These are phyloP conservation scores for Trypoxylon attenuatum DNA, from an alignment of 2,888 invertebrate genomes.

Conservation along the genomic window DNA sequence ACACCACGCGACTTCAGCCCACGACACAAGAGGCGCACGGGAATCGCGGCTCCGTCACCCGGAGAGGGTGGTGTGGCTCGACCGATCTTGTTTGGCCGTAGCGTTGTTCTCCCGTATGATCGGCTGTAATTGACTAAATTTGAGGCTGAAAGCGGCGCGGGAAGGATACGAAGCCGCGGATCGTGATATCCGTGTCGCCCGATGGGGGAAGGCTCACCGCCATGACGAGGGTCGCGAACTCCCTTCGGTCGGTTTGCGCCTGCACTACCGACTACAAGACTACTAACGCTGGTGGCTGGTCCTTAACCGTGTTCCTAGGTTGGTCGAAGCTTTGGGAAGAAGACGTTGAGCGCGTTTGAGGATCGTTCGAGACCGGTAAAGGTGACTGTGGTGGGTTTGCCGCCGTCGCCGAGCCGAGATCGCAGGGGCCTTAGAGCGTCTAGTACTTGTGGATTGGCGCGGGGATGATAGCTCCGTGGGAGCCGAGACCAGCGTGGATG, in stretches of 20 bases:
- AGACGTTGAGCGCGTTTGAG: constrained; percentile 71
- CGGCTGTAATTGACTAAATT: constrained; percentile 68
- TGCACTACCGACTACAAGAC: constrained; percentile 44
- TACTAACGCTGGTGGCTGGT: constrained; percentile 40
- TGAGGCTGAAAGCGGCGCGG: constrained; percentile 23
- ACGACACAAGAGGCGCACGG: too few species aligned
- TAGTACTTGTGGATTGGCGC: constrained; percentile 71
- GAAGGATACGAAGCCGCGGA: constrained; percentile 51
- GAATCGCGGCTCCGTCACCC: too few species aligned
- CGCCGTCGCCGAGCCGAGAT: constrained; percentile 75
- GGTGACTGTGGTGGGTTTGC: constrained; percentile 72
- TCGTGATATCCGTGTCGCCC: too few species aligned
- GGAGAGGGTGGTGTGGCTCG: constrained; percentile 9
- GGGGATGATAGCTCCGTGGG: constrained; percentile 74
- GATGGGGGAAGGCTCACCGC: too few species aligned
- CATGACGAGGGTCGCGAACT: too few species aligned
- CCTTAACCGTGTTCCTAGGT: constrained; percentile 64
- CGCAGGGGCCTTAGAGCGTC: constrained; percentile 72
- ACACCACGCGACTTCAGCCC: too few species aligned
- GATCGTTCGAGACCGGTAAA: constrained; percentile 70
- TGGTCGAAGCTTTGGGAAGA: constrained; percentile 66
- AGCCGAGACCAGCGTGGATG: constrained; percentile 74
- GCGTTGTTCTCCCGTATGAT: constrained; percentile 44
- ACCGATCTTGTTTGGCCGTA: constrained; percentile 28
- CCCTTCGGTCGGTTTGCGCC: constrained; percentile 35